Conservation (phyloP, 2,888 invertebrate species). For the Watsonalla cultraria region DNA sequence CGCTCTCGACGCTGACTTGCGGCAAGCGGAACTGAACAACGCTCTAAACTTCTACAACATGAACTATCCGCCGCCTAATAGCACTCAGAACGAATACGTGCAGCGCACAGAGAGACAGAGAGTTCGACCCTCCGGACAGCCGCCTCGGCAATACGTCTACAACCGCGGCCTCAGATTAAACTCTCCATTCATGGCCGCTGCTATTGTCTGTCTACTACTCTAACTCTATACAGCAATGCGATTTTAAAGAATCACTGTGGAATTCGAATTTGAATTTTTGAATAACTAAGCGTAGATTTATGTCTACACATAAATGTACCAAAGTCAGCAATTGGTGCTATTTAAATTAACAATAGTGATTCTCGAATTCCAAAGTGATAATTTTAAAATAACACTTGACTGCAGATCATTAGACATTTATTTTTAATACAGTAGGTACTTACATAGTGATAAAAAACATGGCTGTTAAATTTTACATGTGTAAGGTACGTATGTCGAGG, state of each 20-base stretch:
- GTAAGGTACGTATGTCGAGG: conserved; percentile 56
- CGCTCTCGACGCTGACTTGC: conserved; percentile 54
- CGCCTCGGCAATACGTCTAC: conserved; percentile 56
- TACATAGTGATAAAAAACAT: conserved; percentile 67
- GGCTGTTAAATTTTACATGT: conserved; percentile 72
- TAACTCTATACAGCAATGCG: conserved; percentile 26
- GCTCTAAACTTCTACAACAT: conserved; percentile 58
- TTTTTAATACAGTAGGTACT: conserved; percentile 4
- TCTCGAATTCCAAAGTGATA: too few species aligned
- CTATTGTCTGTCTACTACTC: conserved; percentile 16
- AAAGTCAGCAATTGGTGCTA: too few species aligned
- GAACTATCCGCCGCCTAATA: conserved; percentile 47
- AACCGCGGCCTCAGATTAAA: conserved; percentile 28
- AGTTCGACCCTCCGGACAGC: conserved; percentile 59
- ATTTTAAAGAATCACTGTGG: conserved; percentile 8
- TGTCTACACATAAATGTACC: too few species aligned
- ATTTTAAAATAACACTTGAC: too few species aligned
- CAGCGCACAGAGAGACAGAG: conserved; percentile 66
- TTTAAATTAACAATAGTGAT: too few species aligned
- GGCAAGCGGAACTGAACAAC: conserved; percentile 58
- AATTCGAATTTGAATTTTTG: conserved; percentile 33
- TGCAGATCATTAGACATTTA: too few species aligned
- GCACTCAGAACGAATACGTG: conserved; percentile 57
- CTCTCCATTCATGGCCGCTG: conserved; percentile 5
- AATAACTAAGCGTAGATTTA: conserved; percentile 3